These are phyloP conservation scores for Acanthosoma haemorrhoidale DNA, from an alignment of 2,888 invertebrate species.

Conservation along the genomic window DNA sequence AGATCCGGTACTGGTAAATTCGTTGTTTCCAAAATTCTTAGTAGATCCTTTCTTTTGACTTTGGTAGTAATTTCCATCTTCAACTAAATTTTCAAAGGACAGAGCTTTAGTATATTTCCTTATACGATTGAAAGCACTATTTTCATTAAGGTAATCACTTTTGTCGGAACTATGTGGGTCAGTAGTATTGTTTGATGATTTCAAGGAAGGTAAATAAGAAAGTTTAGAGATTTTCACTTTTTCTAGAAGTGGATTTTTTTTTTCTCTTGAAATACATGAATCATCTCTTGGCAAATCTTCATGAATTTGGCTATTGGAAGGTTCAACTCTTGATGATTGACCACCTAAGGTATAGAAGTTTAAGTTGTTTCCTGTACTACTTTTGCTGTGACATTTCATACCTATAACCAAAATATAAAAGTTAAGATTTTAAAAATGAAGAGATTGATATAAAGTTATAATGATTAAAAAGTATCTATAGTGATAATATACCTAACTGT, in stretches of 20 bases:
- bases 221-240: conserved; percentile 65
- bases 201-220: conserved; percentile 54
- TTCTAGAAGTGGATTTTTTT: conserved; percentile 63
- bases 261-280: conserved; percentile 52
- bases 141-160: conserved; percentile 11
- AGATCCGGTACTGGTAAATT: neutral
- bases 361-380: conserved; percentile 59
- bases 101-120: conserved; percentile 34
- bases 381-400: conserved; percentile 57
- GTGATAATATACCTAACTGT: conserved; percentile 49
- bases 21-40: neutral
- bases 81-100: conserved; percentile 39
- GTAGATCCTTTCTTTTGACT: conserved; percentile 23
- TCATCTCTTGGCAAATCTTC: conserved; percentile 1
- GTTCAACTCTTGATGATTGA: neutral
- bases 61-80: conserved; percentile 34
- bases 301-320: neutral
- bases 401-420: conserved; percentile 49
- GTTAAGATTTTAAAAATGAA: neutral
- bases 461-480: neutral
- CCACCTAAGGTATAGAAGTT: conserved; percentile 49
- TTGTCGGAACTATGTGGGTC: conserved; percentile 20
- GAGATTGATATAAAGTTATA: neutral
- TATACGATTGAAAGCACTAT: conserved; percentile 15
- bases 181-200: conserved; percentile 40